Conservation (phyloP, 2,113 vertebrate genomes). For the Hydrolagus affinis region DNA sequence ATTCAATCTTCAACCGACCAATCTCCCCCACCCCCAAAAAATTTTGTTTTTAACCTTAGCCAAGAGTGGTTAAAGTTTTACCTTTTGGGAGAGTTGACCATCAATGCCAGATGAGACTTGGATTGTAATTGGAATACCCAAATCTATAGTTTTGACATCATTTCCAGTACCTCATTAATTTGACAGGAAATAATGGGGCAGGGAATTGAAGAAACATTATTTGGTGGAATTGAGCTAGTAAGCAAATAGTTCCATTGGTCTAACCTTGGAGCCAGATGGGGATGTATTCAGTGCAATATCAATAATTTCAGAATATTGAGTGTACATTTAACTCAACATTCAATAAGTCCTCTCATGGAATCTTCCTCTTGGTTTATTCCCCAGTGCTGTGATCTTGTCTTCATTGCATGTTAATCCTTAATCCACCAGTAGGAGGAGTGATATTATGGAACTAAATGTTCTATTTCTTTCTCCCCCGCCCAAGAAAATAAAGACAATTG, state of each 20-base stretch:
- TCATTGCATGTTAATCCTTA: not conserved
- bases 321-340: not conserved
- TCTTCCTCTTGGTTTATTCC: not conserved
- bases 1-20: not conserved
- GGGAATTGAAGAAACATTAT: constrained; percentile 1
- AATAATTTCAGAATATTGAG: not conserved
- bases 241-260: not conserved
- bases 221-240: not conserved
- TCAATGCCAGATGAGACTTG: not conserved
- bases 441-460: not conserved
- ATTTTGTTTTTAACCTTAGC: not conserved
- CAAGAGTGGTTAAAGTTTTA: not conserved
- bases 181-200: not conserved
- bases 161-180: no score
- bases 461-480: not conserved
- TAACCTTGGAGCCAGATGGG: not conserved
- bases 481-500: no score
- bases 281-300: not conserved
- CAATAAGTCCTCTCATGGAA: not conserved
- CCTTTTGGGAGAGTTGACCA: not conserved
- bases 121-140: not conserved
- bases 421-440: not conserved
- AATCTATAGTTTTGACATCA: no score
- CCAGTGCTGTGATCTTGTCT: not conserved
- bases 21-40: not conserved